A percentile compares a stretch with the other conserved stretches of the same genome.
phyloP scores from a whole-genome alignment of 2,113 vertebrate genomes.

The Laterallus jamaicensis region DNA sequence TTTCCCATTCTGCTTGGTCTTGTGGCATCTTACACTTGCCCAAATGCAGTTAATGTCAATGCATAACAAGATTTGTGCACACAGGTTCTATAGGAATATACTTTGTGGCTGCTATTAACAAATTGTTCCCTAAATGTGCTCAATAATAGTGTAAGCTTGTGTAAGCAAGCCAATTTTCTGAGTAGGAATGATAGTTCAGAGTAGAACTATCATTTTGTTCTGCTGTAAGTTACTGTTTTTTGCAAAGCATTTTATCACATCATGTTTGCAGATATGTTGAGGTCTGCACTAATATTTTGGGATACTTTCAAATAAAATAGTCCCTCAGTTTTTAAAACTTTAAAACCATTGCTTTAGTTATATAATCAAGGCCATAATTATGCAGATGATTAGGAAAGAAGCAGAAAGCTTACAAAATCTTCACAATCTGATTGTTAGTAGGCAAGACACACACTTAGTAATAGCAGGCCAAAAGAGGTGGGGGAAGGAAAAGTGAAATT shows the following conservation, averaged over 20 bases:
- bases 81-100: not conserved
- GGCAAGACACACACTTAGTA: constrained; percentile 42
- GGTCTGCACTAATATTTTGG: not conserved
- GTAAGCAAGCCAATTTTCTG: not conserved
- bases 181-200: not conserved
- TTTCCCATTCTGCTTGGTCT: not conserved
- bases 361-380: constrained; percentile 8
- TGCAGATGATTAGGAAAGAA: not conserved
- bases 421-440: constrained; percentile 46
- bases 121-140: not conserved
- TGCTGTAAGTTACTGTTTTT: not conserved
- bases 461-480: not conserved
- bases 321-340: not conserved
- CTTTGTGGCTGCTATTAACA: not conserved
- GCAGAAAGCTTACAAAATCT: not conserved
- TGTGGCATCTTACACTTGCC: not conserved
- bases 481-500: not conserved
- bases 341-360: not conserved
- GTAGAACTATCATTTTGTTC: not conserved
- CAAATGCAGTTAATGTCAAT: not conserved
- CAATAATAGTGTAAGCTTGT: not conserved
- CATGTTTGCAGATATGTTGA: not conserved
- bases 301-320: not conserved
- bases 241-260: not conserved
- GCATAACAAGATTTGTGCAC: constrained; percentile 37